Evolutionary conservation across 2,113 vertebrate genomes (phyloP).

Genomic region (Corapipo altera): DNA sequence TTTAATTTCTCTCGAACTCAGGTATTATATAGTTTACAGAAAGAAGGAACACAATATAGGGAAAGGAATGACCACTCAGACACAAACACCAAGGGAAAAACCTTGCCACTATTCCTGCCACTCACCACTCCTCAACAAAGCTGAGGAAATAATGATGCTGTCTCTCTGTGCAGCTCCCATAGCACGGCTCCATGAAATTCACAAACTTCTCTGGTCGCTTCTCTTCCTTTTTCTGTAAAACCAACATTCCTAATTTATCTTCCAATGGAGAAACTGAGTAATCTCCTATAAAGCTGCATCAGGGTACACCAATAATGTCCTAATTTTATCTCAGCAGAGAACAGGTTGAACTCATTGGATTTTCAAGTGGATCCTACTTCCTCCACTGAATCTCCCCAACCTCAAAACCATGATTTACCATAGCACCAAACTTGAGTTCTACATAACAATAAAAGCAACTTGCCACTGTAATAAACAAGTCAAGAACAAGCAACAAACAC

Average conservation of each 20-base stretch:
- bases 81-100: neutral
- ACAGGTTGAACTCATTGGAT: neutral
- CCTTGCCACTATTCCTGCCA: neutral
- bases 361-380: neutral
- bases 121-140: conserved; percentile 93
- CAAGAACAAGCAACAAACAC: neutral
- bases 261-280: neutral
- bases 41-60: neutral
- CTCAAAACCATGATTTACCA: neutral
- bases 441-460: neutral
- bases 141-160: conserved; percentile 92
- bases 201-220: conserved; percentile 85
- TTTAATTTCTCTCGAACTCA: neutral
- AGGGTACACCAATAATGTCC: neutral
- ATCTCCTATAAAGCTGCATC: neutral
- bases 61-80: neutral
- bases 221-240: conserved; percentile 90
- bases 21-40: neutral
- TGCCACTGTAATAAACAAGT: neutral
- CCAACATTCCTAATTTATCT: neutral
- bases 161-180: conserved; percentile 84
- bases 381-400: neutral
- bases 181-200: conserved; percentile 93
- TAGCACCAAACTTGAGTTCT: neutral
- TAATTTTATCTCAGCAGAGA: neutral